Evolutionary conservation across 2,797 vertebrate species (phyloP).

Genomic region (Rachycentron canadum): DNA sequence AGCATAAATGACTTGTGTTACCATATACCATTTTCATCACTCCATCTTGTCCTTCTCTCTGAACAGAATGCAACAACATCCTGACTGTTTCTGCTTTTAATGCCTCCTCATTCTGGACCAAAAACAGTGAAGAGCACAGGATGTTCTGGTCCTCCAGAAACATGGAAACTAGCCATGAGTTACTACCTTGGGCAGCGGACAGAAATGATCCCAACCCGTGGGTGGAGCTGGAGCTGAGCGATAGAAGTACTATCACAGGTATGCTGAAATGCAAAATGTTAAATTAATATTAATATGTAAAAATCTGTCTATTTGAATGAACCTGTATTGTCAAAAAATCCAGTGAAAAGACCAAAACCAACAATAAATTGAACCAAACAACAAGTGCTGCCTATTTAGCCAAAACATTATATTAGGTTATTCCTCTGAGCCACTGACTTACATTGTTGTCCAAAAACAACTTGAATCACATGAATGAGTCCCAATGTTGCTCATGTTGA

Average conservation of each 20-base stretch:
- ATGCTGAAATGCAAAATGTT: neutral
- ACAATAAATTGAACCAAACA: no score
- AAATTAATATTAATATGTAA: neutral
- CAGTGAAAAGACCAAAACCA: no score
- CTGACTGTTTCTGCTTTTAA: slow-evolving; percentile 82
- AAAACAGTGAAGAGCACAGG: slow-evolving; percentile 65
- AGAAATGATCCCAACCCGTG: slow-evolving; percentile 72
- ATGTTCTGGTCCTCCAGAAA: slow-evolving; percentile 70
- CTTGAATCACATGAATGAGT: neutral
- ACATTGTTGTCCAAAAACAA: neutral
- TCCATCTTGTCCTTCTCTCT: slow-evolving; percentile 13
- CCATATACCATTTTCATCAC: slow-evolving; percentile 7
- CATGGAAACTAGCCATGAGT: slow-evolving; percentile 45
- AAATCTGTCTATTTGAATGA: neutral
- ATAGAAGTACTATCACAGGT: slow-evolving; percentile 89
- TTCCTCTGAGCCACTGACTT: neutral
- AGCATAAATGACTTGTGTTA: neutral
- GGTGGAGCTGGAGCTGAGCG: slow-evolving; percentile 88
- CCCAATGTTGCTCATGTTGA: neutral
- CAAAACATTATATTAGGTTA: no score
- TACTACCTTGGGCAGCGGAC: slow-evolving; percentile 79
- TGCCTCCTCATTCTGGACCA: slow-evolving; percentile 85
- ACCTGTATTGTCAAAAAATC: neutral
- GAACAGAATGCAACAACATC: slow-evolving; percentile 82
- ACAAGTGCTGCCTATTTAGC: no score